A percentile compares a stretch with the other conserved stretches of the same genome.
These are phyloP conservation scores for Sterna hirundo DNA, from an alignment of 2,113 vertebrate genomes.

Conservation along the genomic window DNA sequence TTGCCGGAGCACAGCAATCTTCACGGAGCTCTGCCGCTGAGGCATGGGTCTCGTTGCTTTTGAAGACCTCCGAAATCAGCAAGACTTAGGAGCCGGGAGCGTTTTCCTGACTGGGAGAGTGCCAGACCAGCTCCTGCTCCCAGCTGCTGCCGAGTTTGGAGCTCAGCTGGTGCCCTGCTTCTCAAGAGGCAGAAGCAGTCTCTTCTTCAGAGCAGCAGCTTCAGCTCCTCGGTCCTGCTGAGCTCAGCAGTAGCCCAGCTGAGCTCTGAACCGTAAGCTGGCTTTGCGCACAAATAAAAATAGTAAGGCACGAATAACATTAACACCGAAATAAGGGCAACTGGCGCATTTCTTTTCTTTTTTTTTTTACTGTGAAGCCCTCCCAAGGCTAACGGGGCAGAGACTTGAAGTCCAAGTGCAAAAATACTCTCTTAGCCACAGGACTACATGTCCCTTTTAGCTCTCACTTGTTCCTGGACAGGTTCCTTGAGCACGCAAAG, in stretches of 20 bases:
- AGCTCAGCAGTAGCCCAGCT: slow-evolving; percentile 43
- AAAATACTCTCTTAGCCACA: not conserved
- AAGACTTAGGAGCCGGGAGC: not conserved
- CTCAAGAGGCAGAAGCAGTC: not conserved
- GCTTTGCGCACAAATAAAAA: slow-evolving; percentile 8
- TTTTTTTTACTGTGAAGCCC: not conserved
- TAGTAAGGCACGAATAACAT: not conserved
- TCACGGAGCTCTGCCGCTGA: not conserved
- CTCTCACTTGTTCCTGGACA: not conserved
- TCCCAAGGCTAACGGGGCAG: not conserved
- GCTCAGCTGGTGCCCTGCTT: not conserved
- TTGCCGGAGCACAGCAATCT: not conserved
- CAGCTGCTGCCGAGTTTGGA: not conserved
- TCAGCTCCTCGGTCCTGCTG: not conserved
- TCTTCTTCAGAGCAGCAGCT: not conserved
- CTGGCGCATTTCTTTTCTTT: not conserved
- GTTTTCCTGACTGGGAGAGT: not conserved
- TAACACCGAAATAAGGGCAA: not conserved
- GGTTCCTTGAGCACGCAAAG: not conserved
- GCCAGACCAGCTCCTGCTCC: not conserved
- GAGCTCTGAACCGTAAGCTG: not conserved
- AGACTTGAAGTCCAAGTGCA: not conserved
- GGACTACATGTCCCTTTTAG: not conserved
- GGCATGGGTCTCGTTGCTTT: not conserved
- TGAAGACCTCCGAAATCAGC: not conserved